Percentiles rank a stretch among this genome's conserved stretches.
These are phyloP conservation scores for Apis mellifera DNA, from an alignment of 1,140 invertebrate genomes.

Conservation along the genomic window Amel_HAv3.1 CM009934.2:7591001-7591500, in stretches of 20 bases:
- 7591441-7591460: too few relatives aligned
- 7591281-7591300: slow-evolving; percentile 39
- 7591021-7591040: neutral
- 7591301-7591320: slow-evolving; percentile 20
- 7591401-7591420: neutral
- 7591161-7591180: too few relatives aligned
- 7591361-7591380: slow-evolving; percentile 3
- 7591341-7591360: slow-evolving; percentile 35
- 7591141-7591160: neutral
- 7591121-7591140: neutral
- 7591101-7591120: neutral
- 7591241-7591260: slow-evolving; percentile 19
- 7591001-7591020: neutral
- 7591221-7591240: neutral
- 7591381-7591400: neutral
- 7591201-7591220: neutral
- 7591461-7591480: neutral
- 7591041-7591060: neutral
- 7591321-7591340: slow-evolving; percentile 32
- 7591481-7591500: too few relatives aligned
- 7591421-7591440: neutral
- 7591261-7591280: slow-evolving; percentile 33
- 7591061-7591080: neutral
- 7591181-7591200: neutral
- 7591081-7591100: too few relatives aligned